Conservation (phyloP, 1,140 invertebrate species). For the Drosophila teissieri region DNA sequence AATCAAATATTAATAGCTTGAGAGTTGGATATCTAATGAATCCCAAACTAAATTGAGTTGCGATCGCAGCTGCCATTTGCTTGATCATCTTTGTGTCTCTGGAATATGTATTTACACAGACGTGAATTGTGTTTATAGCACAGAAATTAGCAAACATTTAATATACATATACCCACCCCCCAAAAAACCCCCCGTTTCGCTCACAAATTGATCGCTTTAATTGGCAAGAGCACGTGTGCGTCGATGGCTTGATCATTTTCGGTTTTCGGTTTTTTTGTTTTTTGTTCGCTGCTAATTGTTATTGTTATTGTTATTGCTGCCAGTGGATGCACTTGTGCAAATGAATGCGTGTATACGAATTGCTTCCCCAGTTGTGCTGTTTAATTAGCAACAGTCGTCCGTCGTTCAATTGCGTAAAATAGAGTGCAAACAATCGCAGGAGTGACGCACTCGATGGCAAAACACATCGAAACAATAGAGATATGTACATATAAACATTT, state of each 20-base stretch:
- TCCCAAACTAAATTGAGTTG: background rate
- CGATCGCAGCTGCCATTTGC: background rate
- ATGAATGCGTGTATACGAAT: conserved; percentile 28
- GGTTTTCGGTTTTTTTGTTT: conserved; percentile 14
- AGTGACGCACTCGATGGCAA: conserved; percentile 25
- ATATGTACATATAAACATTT: background rate
- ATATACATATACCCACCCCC: conserved; percentile 20
- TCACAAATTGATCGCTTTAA: conserved; percentile 5
- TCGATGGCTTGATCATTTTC: conserved; percentile 33
- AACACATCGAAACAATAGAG: too few species aligned
- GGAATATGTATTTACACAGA: background rate
- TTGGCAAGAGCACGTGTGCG: conserved; percentile 36
- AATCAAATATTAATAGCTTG: too few species aligned
- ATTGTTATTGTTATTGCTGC: conserved; percentile 26
- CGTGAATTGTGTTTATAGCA: background rate
- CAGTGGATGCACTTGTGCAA: conserved; percentile 46
- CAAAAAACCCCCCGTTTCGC: background rate
- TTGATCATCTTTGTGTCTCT: background rate
- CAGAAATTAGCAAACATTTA: conserved; percentile 35
- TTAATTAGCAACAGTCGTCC: conserved; percentile 36
- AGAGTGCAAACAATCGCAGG: conserved; percentile 34
- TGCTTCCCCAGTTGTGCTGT: conserved; percentile 9
- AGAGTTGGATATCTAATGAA: background rate
- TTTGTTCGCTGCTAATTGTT: conserved; percentile 20
- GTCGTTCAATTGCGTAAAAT: conserved; percentile 51